Evolutionary conservation across 2,113 vertebrate species (phyloP), one percentile per base, ranked within the genome.

Genomic region (Tachuris rubrigastra): DNA sequence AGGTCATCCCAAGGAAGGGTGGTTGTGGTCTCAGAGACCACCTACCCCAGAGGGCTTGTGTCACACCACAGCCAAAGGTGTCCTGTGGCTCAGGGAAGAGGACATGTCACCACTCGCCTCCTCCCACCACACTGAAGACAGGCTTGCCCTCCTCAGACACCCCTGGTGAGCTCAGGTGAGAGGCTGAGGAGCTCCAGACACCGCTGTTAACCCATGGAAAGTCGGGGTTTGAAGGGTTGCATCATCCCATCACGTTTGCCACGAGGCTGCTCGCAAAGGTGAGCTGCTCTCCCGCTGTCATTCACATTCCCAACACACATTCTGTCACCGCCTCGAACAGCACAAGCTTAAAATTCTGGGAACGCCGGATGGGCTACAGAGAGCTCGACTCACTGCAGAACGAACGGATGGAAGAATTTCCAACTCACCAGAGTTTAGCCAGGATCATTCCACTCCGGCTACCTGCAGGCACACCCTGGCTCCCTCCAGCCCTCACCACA

Each of bases 21-120:
- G 28, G 67, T 20, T 12, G 58, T 6, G 23, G 9, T 31, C 31
- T 46, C 58, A 55, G 73, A 47, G 80, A 56, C 22, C 58, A 49
- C 30, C 41, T 50, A 31, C 6, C 39, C 53, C 14, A 35, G 33
- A 44, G 19, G 33, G 15, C 12, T 82, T 35, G n/a, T 49, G 58
- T 37, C 83, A 58, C 65, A 16, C 14, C 41, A 8, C 0, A 0
- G 18, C 28, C 53, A 35, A 59, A 33, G 10, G 6, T 12, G 63
- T 63, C 39, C 65, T 17, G 1, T 21, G 56, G 25, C 60, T 27
- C 47, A 15, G 68, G 67, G 50, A 6, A 44, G 24, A 27, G 63
- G 58, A 20, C 19, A 13, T 0, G 0, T 1, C 2, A 4, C 30
- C 37, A 9, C 13, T 9, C 2, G 0, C 4, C 33, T 23, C 35